Evolutionary conservation across 2,113 vertebrate species (phyloP), one percentile per base, ranked within the genome.

Genomic region (Danio rerio): DNA sequence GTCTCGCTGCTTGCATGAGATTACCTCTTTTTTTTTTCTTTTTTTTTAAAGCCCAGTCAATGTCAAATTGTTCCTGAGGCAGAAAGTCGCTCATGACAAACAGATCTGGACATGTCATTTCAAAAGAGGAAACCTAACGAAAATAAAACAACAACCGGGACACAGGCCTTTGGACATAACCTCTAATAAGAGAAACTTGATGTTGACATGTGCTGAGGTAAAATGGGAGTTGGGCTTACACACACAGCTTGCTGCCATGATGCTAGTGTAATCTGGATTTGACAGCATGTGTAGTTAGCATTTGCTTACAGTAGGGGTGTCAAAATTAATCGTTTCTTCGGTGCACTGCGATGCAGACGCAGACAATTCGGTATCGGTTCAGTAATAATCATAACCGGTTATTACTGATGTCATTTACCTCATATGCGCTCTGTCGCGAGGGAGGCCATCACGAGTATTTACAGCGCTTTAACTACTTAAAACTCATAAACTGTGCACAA

Each of bases 1-100:
- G 42, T 77, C 59, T 77, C 59, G 75, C 86, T 82, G 56, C 58
- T 71, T 77, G 88, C 77, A 66, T 82, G 40, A n/a, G 76, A 83
- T 78, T 80, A 82, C 56, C 61, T 52, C 56, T 42, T 42, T 21
- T 15, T n/a, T n/a, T n/a, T n/a, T n/a, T n/a, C n/a, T n/a, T n/a
- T n/a, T n/a, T n/a, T 55, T 84, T 80, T 31, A 31, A 31, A 31
- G 31, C 59, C 61, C 71, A 6, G 43, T 75, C 58, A 72, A 42
- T 50, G 63, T 72, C 65, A 59, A 81, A 62, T 80, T 56, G 43
- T 77, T 77, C 58, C 20, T 11, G 58, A 50, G 75, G 58, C 75
- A 63, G 7, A 75, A 56, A 52, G 58, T 5, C 20, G 3, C 58
- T 16, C 58, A 10, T 77, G 59, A 77, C 75, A 63, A 77, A 77